Evolutionary conservation across 2,113 vertebrate species (phyloP), one percentile per base, ranked within the genome.

Genomic region (Plotosus lineatus): DNA sequence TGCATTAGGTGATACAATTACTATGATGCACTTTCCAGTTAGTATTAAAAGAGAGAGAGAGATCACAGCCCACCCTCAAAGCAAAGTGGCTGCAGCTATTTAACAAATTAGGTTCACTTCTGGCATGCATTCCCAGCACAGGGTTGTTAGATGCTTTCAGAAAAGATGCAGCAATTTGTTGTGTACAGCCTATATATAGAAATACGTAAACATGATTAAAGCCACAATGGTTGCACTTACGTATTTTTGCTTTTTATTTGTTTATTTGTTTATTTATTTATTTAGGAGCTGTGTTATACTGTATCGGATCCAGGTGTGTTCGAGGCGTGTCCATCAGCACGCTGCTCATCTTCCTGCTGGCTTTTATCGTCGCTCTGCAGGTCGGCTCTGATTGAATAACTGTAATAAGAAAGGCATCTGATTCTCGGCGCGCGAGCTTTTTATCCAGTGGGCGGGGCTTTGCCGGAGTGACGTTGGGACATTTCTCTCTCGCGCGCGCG

Each of bases 361-460:
- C 21, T 44, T 79, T 46, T 36, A 46, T 74, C 61, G 60, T 28
- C 10, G 23, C 3, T 69, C 51, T 44, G 5, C 63, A 65, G 65
- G 38, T 68, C 40, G 33, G 40, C 40, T 69, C 68, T 48, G 42
- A 72, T 74, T 60, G 55, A 61, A 77, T 61, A 26, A 77, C 40
- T 48, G 38, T 28, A 61, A 77, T 33, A 42, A n/a, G 56, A 61
- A 46, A 77, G 75, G 56, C 58, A 51, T 61, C 75, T 61, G 40
- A 77, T 61, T 77, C 56, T 61, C 40, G 26, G 56, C 21, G 56
- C 50, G 42, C 40, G 42, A 77, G 75, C 55, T 33, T 77, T 76
- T 77, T 73, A 73, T 73, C 78, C 40, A 61, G 77, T 61, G 82
- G 85, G 83, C 85, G 83, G 85, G 44, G 78, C 85, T 85, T 83